Conservation (phyloP, 2,797 vertebrate species). For the Platalea minor region DNA sequence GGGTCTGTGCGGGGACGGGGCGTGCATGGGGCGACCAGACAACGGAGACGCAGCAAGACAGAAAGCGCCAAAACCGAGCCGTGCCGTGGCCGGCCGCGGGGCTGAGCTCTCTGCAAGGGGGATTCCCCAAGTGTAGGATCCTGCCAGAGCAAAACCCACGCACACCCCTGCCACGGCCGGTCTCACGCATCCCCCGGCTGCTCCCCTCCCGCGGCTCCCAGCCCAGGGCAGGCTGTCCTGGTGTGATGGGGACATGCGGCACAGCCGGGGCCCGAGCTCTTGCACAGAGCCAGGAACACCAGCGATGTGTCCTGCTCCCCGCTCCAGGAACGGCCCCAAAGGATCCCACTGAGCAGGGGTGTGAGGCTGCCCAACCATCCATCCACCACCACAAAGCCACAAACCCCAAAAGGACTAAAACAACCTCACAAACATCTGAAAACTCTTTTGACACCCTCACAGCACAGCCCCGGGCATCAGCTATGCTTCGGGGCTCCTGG, state of each 20-base stretch:
- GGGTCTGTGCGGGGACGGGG: neutral
- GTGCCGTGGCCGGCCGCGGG: accelerated
- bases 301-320: accelerated
- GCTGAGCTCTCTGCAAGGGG: neutral
- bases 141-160: neutral
- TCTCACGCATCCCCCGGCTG: neutral
- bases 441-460: accelerated
- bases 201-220: neutral
- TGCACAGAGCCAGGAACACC: neutral
- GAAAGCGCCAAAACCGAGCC: neutral
- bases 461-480: accelerated
- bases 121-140: accelerated
- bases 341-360: neutral
- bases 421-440: neutral
- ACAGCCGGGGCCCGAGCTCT: neutral
- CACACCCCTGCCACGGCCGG: accelerated
- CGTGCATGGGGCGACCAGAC: accelerated
- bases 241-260: accelerated
- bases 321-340: too few species aligned
- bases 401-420: accelerated
- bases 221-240: neutral
- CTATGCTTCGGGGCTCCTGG: neutral
- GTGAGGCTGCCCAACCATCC: neutral
- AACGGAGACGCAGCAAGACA: neutral
- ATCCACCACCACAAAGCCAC: neutral